Base-by-base conservation (phyloP, 2,888 invertebrate genomes). In the Diarsia mendica region DNA sequence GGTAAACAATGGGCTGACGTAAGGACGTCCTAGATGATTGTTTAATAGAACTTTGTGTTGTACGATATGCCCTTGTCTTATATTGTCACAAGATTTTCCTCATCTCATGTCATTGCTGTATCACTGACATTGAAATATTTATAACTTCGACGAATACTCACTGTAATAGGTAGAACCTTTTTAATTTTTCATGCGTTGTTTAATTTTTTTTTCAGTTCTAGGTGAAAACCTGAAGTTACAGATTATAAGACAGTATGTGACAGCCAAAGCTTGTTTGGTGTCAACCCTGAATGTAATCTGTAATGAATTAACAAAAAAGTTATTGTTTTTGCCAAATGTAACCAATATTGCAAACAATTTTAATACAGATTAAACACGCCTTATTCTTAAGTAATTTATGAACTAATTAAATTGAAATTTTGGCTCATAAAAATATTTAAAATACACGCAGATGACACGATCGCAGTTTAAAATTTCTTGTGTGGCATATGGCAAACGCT, bases 401-500 rank as follows among this genome's bases (percentile, higher is more conserved):
- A 75, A 72, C 11, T 72, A 80, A 76, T 84, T 79, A 72, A 76
- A 39, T 15, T 49, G 33, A 51, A 75, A 58, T 4, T 72, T 68
- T 67, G n/a, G 18, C 49, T 72, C 63, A 58, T 73, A 79, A 83
- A 76, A 78, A 63, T 6, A 72, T 82, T 84, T 78, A 77, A 82
- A 70, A 79, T 72, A 55, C 48, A 83, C 67, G 46, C 79, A 83
- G 67, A 86, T 86, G 83, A 84, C 86, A 84, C 72, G 75, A 74
- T 79, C 77, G 73, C 80, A 81, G 86, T 87, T 88, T 87, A 86
- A 87, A 85, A 87, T 89, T 89, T 90, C 83, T 83, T 85, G 73
- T 81, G 90, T 89, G 88, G 88, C 92, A 90, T 91, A 90, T 92
- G 92, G 90, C 82, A 89, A 89, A 89, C 90, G 91, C 72, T 85